Base-by-base conservation (phyloP, 2,888 invertebrate species). In the Drosophila kuntzei region DNA sequence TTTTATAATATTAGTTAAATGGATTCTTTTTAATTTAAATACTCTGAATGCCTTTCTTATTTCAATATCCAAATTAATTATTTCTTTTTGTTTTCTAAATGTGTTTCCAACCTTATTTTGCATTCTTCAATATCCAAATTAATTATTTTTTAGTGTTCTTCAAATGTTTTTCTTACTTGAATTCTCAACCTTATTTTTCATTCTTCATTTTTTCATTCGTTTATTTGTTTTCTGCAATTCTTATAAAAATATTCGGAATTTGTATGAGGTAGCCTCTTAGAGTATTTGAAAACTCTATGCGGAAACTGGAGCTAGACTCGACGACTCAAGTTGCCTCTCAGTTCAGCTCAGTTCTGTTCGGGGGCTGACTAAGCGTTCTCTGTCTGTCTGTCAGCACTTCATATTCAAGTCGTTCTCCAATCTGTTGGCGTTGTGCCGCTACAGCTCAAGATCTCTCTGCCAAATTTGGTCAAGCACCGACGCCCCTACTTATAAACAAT, bases 391-490 rank as follows among this genome's bases (percentile, higher is more conserved):
- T 84, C 76, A 73, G 64, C 81, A 87, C 81, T 87, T 79, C 39
- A 84, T 62, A 66, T 58, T 71, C 59, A 60, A 76, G 67, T 67
- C 60, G 67, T 63, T 76, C 59, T 61, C 62, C 72, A 67, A 18
- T 46, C 49, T 53, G 43, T 71, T 60, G 67, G 51, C 67, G 55
- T 55, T 63, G 47, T 49, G 55, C 55, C 47, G 46, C 37, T 32
- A 58, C 18, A 22, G 57, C 47, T 65, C 49, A 58, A 61, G 54
- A 55, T 61, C 59, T 71, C 66, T 70, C 62, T 41, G 54, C 85
- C 85, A 67, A 83, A 82, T 87, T 79, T 83, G 83, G 83, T 85
- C 85, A 87, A 81, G 82, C 87, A 76, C 54, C 55, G 73, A 71
- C 83, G 82, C 82, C 87, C 80, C 87, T 87, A 82, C 82, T 82